Evolutionary conservation across 2,888 invertebrate genomes (phyloP), one percentile per base, ranked within the genome.

Genomic region (Abrostola triplasia): DNA sequence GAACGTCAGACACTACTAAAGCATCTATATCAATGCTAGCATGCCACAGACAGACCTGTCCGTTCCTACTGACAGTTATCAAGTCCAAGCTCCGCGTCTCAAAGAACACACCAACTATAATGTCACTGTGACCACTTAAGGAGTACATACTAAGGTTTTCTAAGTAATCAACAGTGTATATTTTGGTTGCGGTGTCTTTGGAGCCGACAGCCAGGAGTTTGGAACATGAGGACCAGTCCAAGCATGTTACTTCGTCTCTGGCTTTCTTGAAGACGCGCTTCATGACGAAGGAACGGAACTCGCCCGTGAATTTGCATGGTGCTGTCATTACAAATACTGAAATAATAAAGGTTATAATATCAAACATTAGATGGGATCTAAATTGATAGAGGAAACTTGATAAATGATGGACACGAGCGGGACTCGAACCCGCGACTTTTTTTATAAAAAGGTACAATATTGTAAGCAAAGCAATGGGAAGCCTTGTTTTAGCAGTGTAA

Each of bases 191-290:
- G 85, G 97, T 98, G 90, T 99, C 99, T 85, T 97, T 97, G 0
- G 98, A 97, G 0, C 99, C 99, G 8, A 98, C 97, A n/a, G 98
- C 98, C 9, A 99, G 90, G 42, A 98, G 95, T 84, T 96, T 97
- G 0, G 99, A 99, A 90, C 99, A 99, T 24, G 95, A 95, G 0
- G 99, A 98, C 99, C 99, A 99, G 86, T 98, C 97, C 5, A 99
- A 85, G 84, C 97, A 98, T 0, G 97, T 97, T 0, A 98, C 97
- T 67, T 97, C 97, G 87, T 98, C 98, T 66, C 96, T 96, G 0
- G 98, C 96, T 52, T 97, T 97, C 81, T 97, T 96, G 88, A 97
- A 98, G 0, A 97, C 97, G 61, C 97, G 95, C 83, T 97, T 97
- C 95, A 99, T 96, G 10, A 97, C 93, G 88, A 99, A 99, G 0